Conservation (phyloP, 2,888 invertebrate species). For the Nipponacmea schrenckii region DNA sequence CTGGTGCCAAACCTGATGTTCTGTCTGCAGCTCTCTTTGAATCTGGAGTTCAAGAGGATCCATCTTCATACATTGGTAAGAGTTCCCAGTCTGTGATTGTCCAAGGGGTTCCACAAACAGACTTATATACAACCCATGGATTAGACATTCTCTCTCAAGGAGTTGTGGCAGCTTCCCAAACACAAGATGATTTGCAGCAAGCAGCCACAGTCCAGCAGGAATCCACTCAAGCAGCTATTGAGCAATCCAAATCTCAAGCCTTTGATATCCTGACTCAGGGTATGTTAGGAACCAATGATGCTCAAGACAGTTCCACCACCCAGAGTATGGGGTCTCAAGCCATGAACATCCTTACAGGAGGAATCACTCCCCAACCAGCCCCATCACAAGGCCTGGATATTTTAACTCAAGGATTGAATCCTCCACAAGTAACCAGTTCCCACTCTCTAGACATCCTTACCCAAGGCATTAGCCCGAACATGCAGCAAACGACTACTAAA, state of each 20-base stretch:
- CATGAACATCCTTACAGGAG: not conserved
- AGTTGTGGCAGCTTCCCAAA: conserved; percentile 13
- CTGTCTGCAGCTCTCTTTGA: not conserved
- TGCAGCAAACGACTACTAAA: not conserved
- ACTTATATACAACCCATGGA: conserved; percentile 17
- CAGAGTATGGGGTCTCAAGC: not conserved
- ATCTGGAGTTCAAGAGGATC: not conserved
- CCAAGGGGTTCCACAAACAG: not conserved
- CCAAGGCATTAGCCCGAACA: not conserved
- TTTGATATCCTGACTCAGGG: not conserved
- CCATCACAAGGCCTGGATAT: not conserved
- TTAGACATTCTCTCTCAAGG: conserved; percentile 28
- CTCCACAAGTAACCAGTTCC: not conserved
- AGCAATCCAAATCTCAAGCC: not conserved
- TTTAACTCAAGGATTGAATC: not conserved
- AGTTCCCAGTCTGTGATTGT: not conserved
- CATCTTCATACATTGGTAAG: not conserved
- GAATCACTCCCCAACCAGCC: not conserved
- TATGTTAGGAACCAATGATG: not conserved
- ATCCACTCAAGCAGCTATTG: not conserved
- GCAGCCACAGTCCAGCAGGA: not conserved
- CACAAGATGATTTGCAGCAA: not conserved
- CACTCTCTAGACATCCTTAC: not conserved
- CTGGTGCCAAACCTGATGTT: not conserved
- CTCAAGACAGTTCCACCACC: not conserved